Conservation (phyloP, 1,140 invertebrate genomes). For the Dreissena polymorpha region DNA sequence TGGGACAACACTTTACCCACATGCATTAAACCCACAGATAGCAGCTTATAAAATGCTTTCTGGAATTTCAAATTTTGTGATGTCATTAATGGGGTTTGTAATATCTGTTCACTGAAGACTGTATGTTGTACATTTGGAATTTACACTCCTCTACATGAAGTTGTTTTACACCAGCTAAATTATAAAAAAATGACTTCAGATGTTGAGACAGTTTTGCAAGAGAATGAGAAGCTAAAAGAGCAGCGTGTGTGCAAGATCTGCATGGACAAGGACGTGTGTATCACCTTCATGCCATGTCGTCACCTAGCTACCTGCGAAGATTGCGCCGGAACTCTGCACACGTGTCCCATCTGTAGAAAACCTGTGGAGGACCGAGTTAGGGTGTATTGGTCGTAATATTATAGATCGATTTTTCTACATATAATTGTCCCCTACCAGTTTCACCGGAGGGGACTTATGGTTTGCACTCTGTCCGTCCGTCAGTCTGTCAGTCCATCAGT, state of each 20-base stretch:
- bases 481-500: too few species aligned
- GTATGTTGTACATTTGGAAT: not conserved
- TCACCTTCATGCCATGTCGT: slow-evolving; percentile 94
- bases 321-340: slow-evolving; percentile 88
- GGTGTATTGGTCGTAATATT: slow-evolving; percentile 34
- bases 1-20: too few species aligned
- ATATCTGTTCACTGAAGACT: not conserved
- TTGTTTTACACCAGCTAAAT: not conserved
- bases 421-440: not conserved
- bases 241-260: slow-evolving; percentile 94
- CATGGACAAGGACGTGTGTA: slow-evolving; percentile 91
- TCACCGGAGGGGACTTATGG: not conserved
- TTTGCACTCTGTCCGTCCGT: too few species aligned
- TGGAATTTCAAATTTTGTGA: not conserved
- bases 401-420: not conserved
- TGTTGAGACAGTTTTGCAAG: slow-evolving; percentile 23
- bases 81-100: not conserved
- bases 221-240: slow-evolving; percentile 80
- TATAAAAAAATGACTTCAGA: slow-evolving; percentile 17
- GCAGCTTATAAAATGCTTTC: too few species aligned
- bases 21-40: too few species aligned
- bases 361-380: slow-evolving; percentile 18
- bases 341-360: slow-evolving; percentile 88
- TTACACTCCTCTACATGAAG: not conserved
- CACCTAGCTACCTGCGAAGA: slow-evolving; percentile 92